phyloP scores from a whole-genome alignment of 1,140 invertebrate genomes.

The Caerostris extrusa region DNA sequence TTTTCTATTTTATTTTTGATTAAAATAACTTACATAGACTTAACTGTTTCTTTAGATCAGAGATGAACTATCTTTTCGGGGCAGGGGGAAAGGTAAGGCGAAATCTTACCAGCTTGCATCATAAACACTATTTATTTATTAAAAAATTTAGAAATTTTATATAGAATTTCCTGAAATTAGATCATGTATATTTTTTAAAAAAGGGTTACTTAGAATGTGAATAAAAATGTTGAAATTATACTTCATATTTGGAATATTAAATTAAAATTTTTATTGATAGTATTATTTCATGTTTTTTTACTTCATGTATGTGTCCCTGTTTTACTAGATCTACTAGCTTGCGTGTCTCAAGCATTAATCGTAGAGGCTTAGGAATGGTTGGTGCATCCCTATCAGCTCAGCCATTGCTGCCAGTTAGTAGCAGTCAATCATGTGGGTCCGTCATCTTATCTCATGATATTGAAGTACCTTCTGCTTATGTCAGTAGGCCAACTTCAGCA shows the following conservation, averaged over 20 bases:
- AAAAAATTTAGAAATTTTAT: not conserved
- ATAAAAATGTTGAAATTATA: not conserved
- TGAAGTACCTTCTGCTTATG: slow-evolving; percentile 51
- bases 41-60: slow-evolving; percentile 23
- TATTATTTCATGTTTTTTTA: not conserved
- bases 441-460: slow-evolving; percentile 75
- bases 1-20: not conserved
- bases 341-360: slow-evolving; percentile 78
- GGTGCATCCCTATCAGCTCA: slow-evolving; percentile 80
- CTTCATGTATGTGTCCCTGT: not conserved
- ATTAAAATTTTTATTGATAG: not conserved
- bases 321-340: slow-evolving; percentile 78
- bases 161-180: not conserved
- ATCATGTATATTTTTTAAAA: not conserved
- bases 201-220: slow-evolving; percentile 9
- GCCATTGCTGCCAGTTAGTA: slow-evolving; percentile 80
- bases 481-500: slow-evolving; percentile 69
- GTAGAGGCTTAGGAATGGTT: slow-evolving; percentile 79
- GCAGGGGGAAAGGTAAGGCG: slow-evolving; percentile 33
- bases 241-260: not conserved
- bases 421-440: slow-evolving; percentile 79
- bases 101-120: slow-evolving; percentile 38
- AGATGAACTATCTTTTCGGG: slow-evolving; percentile 35
- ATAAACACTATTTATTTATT: not conserved
- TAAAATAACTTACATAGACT: not conserved